phyloP scores from a whole-genome alignment of 2,113 vertebrate species.

The Leucopsar rothschildi region DNA sequence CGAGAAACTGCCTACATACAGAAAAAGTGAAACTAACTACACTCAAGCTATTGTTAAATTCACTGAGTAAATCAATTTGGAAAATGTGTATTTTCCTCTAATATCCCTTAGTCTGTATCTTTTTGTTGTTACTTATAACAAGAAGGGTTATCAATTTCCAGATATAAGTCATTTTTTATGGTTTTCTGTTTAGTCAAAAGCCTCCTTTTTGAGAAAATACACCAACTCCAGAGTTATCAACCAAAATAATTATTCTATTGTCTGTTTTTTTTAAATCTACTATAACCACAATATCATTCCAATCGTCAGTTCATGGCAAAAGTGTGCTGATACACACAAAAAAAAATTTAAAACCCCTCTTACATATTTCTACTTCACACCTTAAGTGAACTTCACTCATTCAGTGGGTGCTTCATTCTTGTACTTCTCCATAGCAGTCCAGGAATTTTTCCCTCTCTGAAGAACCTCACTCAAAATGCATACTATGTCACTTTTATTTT shows the following conservation, averaged over 20 bases:
- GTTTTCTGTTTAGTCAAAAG: background rate
- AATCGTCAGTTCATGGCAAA: background rate
- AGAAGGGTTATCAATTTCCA: background rate
- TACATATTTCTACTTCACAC: background rate
- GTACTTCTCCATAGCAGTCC: background rate
- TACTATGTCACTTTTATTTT: background rate
- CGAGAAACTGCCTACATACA: background rate
- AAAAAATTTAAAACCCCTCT: background rate
- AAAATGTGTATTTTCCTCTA: background rate
- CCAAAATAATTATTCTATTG: background rate
- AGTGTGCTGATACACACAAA: background rate
- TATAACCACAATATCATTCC: background rate
- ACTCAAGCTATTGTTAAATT: background rate
- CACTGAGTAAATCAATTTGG: background rate
- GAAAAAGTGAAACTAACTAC: background rate
- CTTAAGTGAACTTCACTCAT: background rate
- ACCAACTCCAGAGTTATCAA: background rate
- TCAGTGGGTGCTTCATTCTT: background rate
- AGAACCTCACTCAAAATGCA: conserved; percentile 5
- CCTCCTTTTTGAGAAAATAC: background rate
- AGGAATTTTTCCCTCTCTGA: background rate
- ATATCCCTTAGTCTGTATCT: background rate
- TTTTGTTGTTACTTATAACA: background rate
- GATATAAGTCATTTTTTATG: background rate
- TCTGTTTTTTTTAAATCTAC: background rate